These are phyloP conservation scores for Lampropteryx suffumata DNA, from an alignment of 2,888 invertebrate genomes.

Conservation along the genomic window DNA sequence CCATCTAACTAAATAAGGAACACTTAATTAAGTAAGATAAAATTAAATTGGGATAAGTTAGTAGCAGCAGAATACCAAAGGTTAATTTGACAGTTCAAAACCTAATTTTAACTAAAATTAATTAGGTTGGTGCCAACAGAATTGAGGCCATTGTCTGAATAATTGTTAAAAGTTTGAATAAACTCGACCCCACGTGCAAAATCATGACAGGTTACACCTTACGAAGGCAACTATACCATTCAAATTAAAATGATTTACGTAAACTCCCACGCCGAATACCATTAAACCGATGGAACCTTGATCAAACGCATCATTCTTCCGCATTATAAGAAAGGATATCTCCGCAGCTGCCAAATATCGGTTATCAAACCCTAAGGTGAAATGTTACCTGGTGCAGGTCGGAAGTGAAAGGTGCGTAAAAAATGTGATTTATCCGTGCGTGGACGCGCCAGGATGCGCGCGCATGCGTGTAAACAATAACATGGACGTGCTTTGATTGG, in stretches of 20 bases:
- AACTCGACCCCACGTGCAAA: too few species aligned
- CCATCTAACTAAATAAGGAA: too few species aligned
- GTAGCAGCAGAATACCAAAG: too few species aligned
- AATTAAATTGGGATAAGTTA: too few species aligned
- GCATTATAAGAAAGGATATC: conserved; percentile 16
- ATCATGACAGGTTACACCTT: too few species aligned
- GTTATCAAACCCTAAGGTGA: conserved; percentile 44
- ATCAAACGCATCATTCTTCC: conserved; percentile 16
- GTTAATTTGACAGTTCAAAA: too few species aligned
- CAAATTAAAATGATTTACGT: conserved; percentile 1
- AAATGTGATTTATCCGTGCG: conserved; percentile 52
- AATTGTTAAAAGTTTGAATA: too few species aligned
- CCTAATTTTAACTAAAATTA: too few species aligned
- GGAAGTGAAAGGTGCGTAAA: conserved; percentile 77
- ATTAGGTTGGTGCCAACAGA: too few species aligned
- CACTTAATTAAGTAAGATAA: too few species aligned
- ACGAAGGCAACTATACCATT: neutral
- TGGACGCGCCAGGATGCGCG: conserved; percentile 41
- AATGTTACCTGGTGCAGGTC: conserved; percentile 65
- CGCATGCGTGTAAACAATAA: conserved; percentile 49
- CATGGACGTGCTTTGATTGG: conserved; percentile 48
- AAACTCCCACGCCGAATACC: conserved; percentile 12
- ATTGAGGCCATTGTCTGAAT: too few species aligned
- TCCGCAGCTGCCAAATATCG: conserved; percentile 29
- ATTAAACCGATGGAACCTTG: neutral